These are phyloP conservation scores for Leptinotarsa texana DNA, from an alignment of 1,140 invertebrate species.

Conservation along the genomic window DNA sequence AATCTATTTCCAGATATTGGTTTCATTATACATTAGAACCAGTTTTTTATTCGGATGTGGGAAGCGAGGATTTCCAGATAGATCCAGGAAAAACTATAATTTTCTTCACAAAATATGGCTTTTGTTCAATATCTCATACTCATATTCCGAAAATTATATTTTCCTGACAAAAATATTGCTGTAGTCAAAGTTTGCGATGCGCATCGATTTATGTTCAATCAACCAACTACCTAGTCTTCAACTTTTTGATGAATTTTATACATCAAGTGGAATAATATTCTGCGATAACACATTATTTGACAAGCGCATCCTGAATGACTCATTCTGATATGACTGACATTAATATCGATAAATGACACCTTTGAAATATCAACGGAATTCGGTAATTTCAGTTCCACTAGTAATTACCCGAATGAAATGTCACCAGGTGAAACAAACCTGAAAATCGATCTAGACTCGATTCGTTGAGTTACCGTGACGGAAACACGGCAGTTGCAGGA, in stretches of 20 bases:
- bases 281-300: neutral
- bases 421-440: neutral
- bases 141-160: no score
- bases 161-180: no score
- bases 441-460: constrained; percentile 10
- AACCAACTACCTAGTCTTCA: neutral
- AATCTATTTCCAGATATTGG: no score
- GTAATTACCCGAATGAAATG: neutral
- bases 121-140: no score
- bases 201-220: no score
- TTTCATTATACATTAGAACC: no score
- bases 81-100: no score
- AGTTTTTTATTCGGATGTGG: no score
- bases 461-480: constrained; percentile 24
- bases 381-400: neutral
- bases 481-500: constrained; percentile 26
- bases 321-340: neutral
- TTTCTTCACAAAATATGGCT: no score
- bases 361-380: neutral
- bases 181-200: no score
- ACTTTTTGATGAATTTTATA: neutral
- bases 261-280: neutral
- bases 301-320: neutral
- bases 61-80: no score
- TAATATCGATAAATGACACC: neutral